Evolutionary conservation across 2,113 vertebrate genomes (phyloP).

Genomic region (Acanthisitta chloris): DNA sequence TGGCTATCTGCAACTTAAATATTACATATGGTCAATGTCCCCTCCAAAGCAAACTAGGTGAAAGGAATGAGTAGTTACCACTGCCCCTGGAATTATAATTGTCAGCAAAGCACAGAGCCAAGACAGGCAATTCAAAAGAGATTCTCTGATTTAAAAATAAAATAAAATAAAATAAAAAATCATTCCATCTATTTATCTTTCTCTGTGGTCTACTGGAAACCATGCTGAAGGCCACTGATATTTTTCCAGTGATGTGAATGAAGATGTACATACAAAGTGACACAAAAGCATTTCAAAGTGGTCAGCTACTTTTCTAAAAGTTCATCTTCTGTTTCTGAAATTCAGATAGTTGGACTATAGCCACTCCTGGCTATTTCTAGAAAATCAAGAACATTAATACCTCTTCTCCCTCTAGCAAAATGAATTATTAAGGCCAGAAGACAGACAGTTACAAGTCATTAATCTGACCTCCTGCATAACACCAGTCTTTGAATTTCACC

Average conservation of each 20-base stretch:
- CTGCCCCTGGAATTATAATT: constrained; percentile 12
- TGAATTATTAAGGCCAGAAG: background rate
- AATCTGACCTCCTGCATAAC: background rate
- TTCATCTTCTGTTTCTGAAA: background rate
- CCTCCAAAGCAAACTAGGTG: constrained; percentile 28
- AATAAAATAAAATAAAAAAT: background rate
- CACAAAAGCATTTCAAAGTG: background rate
- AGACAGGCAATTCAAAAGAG: background rate
- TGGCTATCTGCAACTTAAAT: background rate
- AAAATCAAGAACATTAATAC: background rate
- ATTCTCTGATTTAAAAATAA: background rate
- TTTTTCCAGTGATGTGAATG: background rate
- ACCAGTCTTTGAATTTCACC: background rate
- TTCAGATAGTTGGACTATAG: background rate
- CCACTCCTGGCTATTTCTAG: background rate
- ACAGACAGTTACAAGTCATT: background rate
- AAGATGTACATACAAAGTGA: background rate
- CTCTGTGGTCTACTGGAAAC: background rate
- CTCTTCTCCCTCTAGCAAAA: background rate
- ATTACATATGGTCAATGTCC: background rate
- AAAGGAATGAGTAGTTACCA: background rate
- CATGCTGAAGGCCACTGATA: background rate
- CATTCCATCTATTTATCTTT: background rate
- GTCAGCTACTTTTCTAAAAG: background rate
- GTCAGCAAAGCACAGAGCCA: background rate